Evolutionary conservation across 2,113 vertebrate species (phyloP).

Genomic region (Sminthopsis crassicaudata): DNA sequence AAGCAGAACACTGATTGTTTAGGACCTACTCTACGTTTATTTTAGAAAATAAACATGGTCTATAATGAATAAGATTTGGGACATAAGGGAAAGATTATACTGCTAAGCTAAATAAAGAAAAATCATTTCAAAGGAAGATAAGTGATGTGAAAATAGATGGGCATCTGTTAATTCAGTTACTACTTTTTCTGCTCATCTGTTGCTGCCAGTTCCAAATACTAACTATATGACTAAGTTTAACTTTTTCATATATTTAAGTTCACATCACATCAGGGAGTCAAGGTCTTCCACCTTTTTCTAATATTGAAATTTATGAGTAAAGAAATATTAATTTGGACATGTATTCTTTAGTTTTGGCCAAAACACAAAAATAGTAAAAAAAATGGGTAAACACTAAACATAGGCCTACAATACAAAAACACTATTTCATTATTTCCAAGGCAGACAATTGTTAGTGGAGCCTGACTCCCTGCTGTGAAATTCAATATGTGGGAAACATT

Average conservation of each 20-base stretch:
- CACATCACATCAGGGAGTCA: constrained; percentile 45
- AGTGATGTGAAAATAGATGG: constrained; percentile 32
- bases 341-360: constrained; percentile 11
- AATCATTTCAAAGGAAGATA: not conserved
- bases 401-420: not conserved
- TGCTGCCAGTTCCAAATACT: constrained; percentile 41
- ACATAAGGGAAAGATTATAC: constrained; percentile 5
- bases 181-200: constrained; percentile 43
- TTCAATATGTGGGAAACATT: constrained; percentile 60
- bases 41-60: constrained; percentile 52
- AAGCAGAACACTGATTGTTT: constrained; percentile 45
- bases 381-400: constrained; percentile 34
- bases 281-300: constrained; percentile 26
- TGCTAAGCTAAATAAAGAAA: not conserved
- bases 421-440: constrained; percentile 41
- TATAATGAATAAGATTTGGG: constrained; percentile 68
- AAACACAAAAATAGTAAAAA: constrained; percentile 40
- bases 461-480: not conserved
- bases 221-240: constrained; percentile 16
- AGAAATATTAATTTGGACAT: constrained; percentile 44
- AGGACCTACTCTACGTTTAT: constrained; percentile 35
- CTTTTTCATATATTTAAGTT: constrained; percentile 46
- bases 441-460: constrained; percentile 30
- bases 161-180: not conserved
- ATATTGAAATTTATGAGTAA: constrained; percentile 49